Evolutionary conservation across 30 jellyfish, hydroid and myxozoan species (phyloP).

Genomic region (Cassiopea andromeda): DNA sequence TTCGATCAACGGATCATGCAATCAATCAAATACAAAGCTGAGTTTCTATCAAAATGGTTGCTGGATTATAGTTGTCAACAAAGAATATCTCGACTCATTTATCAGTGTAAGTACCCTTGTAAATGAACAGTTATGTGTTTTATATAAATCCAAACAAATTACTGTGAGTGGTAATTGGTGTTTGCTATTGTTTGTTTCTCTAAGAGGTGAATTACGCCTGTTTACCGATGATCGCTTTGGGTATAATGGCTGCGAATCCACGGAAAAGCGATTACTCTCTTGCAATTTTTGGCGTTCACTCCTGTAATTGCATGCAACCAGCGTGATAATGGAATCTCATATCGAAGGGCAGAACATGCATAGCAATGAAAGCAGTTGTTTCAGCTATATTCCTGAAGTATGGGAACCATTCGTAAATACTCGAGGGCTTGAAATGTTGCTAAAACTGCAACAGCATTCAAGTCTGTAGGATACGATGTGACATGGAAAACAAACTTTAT

Average conservation of each 20-base stretch:
- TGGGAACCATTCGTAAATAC: too few species aligned
- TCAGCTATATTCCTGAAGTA: too few species aligned
- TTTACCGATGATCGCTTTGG: background rate
- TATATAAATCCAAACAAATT: background rate
- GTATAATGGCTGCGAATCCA: background rate
- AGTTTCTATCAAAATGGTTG: constrained; percentile 11
- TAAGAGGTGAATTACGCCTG: background rate
- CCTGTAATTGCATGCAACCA: background rate
- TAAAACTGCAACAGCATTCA: too few species aligned
- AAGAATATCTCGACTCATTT: background rate
- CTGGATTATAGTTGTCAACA: background rate
- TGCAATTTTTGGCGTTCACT: background rate
- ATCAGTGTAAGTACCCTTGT: background rate
- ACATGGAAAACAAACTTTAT: too few species aligned
- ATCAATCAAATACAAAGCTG: constrained; percentile 16
- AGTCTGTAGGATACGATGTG: too few species aligned
- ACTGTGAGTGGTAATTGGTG: background rate
- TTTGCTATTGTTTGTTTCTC: background rate
- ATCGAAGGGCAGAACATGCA: too few species aligned
- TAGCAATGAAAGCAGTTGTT: too few species aligned
- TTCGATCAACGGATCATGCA: constrained; percentile 13
- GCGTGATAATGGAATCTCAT: background rate
- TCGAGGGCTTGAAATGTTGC: too few species aligned
- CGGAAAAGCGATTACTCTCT: background rate
- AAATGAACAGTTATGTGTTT: background rate